Evolutionary conservation across 2,888 invertebrate species (phyloP).

Genomic region (Achlya flavicornis): DNA sequence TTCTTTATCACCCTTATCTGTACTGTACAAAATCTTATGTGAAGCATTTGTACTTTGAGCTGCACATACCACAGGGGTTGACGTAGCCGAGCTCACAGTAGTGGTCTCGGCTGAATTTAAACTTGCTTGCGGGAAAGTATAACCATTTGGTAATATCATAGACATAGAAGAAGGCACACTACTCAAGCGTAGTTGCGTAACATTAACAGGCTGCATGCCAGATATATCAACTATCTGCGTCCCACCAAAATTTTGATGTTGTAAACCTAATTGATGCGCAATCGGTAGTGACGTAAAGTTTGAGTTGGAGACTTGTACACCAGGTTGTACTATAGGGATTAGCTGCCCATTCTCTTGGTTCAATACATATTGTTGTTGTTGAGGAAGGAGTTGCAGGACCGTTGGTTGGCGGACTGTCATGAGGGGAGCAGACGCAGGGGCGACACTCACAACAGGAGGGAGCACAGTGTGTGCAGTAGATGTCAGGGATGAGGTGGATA

Average conservation of each 20-base stretch:
- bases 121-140: slow-evolving; percentile 72
- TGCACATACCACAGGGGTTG: slow-evolving; percentile 77
- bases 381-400: slow-evolving; percentile 71
- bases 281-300: slow-evolving; percentile 75
- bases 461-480: slow-evolving; percentile 61
- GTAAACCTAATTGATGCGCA: slow-evolving; percentile 64
- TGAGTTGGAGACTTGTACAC: slow-evolving; percentile 72
- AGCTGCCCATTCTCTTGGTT: slow-evolving; percentile 79
- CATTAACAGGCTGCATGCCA: slow-evolving; percentile 76
- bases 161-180: slow-evolving; percentile 79
- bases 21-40: slow-evolving; percentile 75
- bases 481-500: slow-evolving; percentile 62
- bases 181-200: slow-evolving; percentile 71
- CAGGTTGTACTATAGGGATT: slow-evolving; percentile 78
- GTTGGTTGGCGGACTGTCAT: slow-evolving; percentile 79
- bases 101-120: slow-evolving; percentile 69
- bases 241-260: slow-evolving; percentile 70
- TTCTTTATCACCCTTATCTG: slow-evolving; percentile 76
- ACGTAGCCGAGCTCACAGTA: slow-evolving; percentile 73
- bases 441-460: slow-evolving; percentile 73
- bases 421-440: slow-evolving; percentile 67
- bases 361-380: slow-evolving; percentile 77
- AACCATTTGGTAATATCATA: slow-evolving; percentile 75
- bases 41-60: slow-evolving; percentile 73
- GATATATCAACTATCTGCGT: slow-evolving; percentile 76